Conservation (phyloP, 2,113 vertebrate species). For the Microcebus griseorufus region DNA sequence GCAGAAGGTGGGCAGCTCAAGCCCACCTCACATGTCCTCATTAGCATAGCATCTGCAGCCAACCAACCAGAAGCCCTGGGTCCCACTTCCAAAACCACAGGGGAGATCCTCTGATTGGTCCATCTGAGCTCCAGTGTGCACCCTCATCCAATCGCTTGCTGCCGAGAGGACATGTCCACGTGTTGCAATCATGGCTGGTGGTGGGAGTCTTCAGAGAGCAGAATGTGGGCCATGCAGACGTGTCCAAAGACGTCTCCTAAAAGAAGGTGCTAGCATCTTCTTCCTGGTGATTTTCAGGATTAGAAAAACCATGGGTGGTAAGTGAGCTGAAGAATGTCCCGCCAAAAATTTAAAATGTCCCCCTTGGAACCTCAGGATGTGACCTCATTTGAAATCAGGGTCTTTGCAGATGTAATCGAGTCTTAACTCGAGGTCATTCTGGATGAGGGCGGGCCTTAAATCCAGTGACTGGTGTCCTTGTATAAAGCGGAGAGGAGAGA, state of each 20-base stretch:
- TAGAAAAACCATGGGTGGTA: neutral
- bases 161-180: accelerated
- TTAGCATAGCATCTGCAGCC: neutral
- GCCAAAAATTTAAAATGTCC: neutral
- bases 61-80: too few species aligned
- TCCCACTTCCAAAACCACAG: neutral
- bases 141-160: neutral
- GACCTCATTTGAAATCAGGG: neutral
- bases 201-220: neutral
- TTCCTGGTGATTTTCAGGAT: neutral
- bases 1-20: neutral
- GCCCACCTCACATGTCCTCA: neutral
- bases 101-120: neutral
- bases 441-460: neutral
- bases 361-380: neutral
- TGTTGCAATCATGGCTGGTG: neutral
- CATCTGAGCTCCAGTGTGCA: neutral
- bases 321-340: neutral
- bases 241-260: neutral
- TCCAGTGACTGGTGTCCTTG: neutral
- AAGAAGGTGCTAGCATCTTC: neutral
- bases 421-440: neutral
- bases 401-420: neutral
- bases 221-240: neutral
- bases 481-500: neutral